phyloP scores from a whole-genome alignment of 2,888 invertebrate species.

The Sinotaia quadrata region DNA sequence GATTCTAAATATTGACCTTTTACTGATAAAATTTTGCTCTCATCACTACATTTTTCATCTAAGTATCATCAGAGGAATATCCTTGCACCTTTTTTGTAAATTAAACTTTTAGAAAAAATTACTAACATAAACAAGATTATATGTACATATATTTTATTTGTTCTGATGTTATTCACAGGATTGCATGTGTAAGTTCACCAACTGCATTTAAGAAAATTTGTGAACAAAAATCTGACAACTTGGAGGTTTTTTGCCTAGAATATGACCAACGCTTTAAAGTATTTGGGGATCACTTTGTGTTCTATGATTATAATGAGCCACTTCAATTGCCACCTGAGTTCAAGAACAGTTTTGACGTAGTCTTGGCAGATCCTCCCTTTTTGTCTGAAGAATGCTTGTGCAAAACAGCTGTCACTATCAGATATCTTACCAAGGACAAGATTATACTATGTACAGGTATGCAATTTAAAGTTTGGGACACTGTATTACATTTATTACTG shows the following conservation, averaged over 20 bases:
- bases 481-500: no score
- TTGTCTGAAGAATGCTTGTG: constrained; percentile 91
- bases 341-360: constrained; percentile 80
- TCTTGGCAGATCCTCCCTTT: constrained; percentile 96
- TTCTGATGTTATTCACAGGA: constrained; percentile 69
- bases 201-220: constrained; percentile 80
- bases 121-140: no score
- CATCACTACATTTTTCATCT: no score
- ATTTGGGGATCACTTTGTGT: constrained; percentile 84
- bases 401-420: constrained; percentile 86
- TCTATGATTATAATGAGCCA: constrained; percentile 90
- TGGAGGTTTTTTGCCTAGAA: constrained; percentile 77
- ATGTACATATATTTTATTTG: not conserved
- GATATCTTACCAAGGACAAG: constrained; percentile 81
- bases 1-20: no score
- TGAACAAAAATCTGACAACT: constrained; percentile 48
- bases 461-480: no score
- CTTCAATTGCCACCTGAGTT: constrained; percentile 79
- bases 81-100: no score
- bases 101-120: not conserved
- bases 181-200: constrained; percentile 91
- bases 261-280: constrained; percentile 87
- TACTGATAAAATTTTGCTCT: no score
- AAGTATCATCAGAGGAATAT: no score
- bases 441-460: constrained; percentile 89